Base-by-base conservation (phyloP, 2,797 vertebrate species). In the Sebastes variabilis region DNA sequence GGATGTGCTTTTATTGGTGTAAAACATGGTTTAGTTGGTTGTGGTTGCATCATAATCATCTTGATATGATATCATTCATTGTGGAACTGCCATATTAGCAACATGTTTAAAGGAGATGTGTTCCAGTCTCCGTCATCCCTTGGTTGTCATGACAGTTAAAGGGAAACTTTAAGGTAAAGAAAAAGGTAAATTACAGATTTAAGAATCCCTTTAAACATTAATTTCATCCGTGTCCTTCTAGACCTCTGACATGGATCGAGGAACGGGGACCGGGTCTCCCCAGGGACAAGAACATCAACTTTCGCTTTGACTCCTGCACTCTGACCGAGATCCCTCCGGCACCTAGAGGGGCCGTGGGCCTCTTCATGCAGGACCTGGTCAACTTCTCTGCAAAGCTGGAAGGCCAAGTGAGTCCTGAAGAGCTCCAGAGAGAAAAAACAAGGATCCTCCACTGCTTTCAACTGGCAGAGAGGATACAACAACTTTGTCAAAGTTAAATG, bases 341-440 rank as follows among this genome's bases (percentile, higher is more conserved):
- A 2, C 91, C 96, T 0, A 88, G 83, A 42, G 94, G 95, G 65
- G 38, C 94, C 0, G 95, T 97, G 78, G 97, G 97, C 27, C 95
- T 98, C 87, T 99, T 99, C 90, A 97, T 98, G 96, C 97, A 98
- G 94, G 98, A 99, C 92, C 87, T 97, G 89, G 88, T 96, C 84
- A 86, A 95, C 58, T 99, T 99, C 91, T 96, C 96, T 55, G 90
- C 92, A 87, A 99, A 99, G 90, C 92, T 99, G 38, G 81, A 83
- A 20, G 97, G 96, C 18, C 93, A 95, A 62, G 89, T 97, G 42
- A 89, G 95, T 58, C 88, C 90, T 1, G 94, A 96, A 8, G 93
- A 97, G 20, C 90, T 97, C 32, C 93, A 94, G 52, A 90, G 86
- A 2, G 98, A 99, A 90, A 96, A 92, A 59, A 88, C 71, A 8